A percentile compares a stretch with the other conserved stretches of the same genome.
Conservation (phyloP, 30 jellyfish, hydroid and myxozoan species). For the Chironex yamaguchii region DNA sequence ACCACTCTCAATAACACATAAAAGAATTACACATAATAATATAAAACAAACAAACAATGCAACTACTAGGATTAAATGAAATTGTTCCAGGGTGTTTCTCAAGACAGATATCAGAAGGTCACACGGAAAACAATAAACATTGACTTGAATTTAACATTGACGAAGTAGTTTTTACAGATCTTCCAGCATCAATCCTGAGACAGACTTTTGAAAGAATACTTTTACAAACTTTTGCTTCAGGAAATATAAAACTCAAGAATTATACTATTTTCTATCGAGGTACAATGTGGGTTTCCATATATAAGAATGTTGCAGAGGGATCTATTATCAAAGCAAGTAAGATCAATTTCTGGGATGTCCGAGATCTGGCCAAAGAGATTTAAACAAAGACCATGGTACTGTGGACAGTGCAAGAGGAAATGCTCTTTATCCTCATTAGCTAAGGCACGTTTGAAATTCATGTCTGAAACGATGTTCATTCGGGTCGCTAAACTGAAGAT, state of each 20-base stretch:
- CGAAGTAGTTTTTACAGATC: too few relatives aligned
- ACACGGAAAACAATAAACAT: too few relatives aligned
- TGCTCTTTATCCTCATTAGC: background rate
- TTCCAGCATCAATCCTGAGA: too few relatives aligned
- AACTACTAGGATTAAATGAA: background rate
- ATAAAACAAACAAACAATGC: background rate
- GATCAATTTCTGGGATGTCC: constrained; percentile 8
- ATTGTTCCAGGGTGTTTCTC: constrained; percentile 1
- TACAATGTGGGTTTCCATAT: constrained; percentile 6
- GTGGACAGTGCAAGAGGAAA: too few relatives aligned
- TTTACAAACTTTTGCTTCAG: background rate
- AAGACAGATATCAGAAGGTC: too few relatives aligned
- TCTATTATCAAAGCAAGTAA: background rate
- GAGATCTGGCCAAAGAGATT: constrained; percentile 13
- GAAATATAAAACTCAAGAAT: background rate
- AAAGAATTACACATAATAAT: background rate
- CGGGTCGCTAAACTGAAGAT: constrained; percentile 41
- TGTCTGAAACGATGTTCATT: constrained; percentile 61
- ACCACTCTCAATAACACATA: background rate
- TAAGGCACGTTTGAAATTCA: constrained; percentile 37
- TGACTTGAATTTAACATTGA: too few relatives aligned
- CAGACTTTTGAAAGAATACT: background rate
- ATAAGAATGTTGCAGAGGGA: constrained; percentile 1
- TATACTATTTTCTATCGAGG: constrained; percentile 5
- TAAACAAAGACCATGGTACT: background rate